A percentile compares a stretch with the other conserved stretches of the same genome.
Evolutionary conservation across 2,113 vertebrate genomes (phyloP).

Genomic region (Heteronetta atricapilla): DNA sequence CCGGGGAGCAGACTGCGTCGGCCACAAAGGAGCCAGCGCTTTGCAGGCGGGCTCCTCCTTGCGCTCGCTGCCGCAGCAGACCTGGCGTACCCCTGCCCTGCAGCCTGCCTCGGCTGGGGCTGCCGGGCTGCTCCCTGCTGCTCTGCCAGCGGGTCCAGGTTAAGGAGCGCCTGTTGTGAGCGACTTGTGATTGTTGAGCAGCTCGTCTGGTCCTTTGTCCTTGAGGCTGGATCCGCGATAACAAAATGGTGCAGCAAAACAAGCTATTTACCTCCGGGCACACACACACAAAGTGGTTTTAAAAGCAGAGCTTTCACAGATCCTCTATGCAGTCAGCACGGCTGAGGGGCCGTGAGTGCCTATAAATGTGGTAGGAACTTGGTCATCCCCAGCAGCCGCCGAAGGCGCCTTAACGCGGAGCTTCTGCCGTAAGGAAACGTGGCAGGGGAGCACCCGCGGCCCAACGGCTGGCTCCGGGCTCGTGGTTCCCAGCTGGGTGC

Average conservation of each 20-base stretch:
- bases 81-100: neutral
- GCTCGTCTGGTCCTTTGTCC: neutral
- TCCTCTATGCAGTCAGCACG: neutral
- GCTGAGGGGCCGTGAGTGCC: neutral
- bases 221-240: neutral
- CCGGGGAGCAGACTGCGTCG: neutral
- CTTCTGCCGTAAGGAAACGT: neutral
- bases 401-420: neutral
- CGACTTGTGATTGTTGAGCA: neutral
- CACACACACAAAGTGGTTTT: neutral
- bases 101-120: neutral
- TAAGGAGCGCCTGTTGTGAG: neutral
- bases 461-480: neutral
- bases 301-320: neutral
- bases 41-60: neutral
- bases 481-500: neutral
- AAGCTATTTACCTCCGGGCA: neutral
- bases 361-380: neutral
- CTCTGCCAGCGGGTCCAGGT: neutral
- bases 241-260: neutral
- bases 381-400: conserved; percentile 21
- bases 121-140: neutral
- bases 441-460: neutral
- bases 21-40: neutral
- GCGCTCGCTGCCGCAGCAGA: neutral